Evolutionary conservation across 1,140 invertebrate species (phyloP).

Genomic region (Trachelipus rathkii): DNA sequence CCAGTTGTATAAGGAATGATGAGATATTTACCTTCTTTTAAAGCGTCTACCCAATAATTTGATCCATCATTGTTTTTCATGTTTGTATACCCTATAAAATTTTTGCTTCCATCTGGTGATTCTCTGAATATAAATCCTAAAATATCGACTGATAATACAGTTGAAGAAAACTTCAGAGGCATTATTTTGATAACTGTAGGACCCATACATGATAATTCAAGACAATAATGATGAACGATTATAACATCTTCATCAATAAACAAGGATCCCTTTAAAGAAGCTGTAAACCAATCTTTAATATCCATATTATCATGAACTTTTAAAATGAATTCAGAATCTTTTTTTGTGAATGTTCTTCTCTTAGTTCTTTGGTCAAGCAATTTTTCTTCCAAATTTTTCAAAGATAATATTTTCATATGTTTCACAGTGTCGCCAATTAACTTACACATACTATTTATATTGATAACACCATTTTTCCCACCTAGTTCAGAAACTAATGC

Average conservation of each 20-base stretch:
- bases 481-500: constrained; percentile 38
- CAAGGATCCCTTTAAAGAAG: constrained; percentile 34
- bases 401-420: constrained; percentile 37
- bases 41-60: constrained; percentile 35
- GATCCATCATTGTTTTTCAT: constrained; percentile 37
- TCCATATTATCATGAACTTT: constrained; percentile 17
- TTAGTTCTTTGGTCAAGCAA: constrained; percentile 37
- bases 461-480: constrained; percentile 27
- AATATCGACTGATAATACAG: constrained; percentile 34
- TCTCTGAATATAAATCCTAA: constrained; percentile 41
- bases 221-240: constrained; percentile 37
- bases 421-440: constrained; percentile 38
- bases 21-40: constrained; percentile 43
- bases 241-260: constrained; percentile 39
- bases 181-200: constrained; percentile 37
- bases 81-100: constrained; percentile 39
- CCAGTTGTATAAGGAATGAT: constrained; percentile 44
- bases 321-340: constrained; percentile 28
- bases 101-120: constrained; percentile 36
- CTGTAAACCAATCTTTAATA: constrained; percentile 34
- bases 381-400: constrained; percentile 39
- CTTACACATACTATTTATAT: constrained; percentile 33
- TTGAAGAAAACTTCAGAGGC: constrained; percentile 30
- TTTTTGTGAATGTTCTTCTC: constrained; percentile 39
- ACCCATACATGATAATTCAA: constrained; percentile 36